Base-by-base conservation (phyloP, 2,888 invertebrate species). In the Cactoblastis cactorum region DNA sequence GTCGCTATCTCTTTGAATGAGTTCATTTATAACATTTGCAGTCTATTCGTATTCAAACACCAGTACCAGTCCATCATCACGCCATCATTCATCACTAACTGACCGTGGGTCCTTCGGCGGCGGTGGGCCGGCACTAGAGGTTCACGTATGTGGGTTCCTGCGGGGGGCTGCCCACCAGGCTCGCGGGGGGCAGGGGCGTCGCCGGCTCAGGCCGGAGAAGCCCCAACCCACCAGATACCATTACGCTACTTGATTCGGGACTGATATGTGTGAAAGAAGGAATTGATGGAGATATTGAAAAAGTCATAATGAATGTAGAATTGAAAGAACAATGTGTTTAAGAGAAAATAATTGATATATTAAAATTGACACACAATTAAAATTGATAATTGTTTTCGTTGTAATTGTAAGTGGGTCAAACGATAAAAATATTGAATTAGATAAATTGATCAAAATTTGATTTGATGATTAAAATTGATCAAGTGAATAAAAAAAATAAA, bases 131-230 rank as follows among this genome's bases (percentile, higher is more conserved):
- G 88, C 92, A 93, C 94, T 95, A 95, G 92, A 96, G 96, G 93
- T 96, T 96, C 89, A 96, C 97, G 92, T 97, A 97, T 72, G 97
- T 96, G 68, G 96, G 96, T 91, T 96, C 96, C 91, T 96, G 96
- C 58, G 94, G 94, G 67, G 93, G 92, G 79, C 92, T 91, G 64
- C 92, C 90, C 55, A 84, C 83, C 60, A 87, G 77, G 58, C 80
- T 75, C 38, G 79, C 77, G 52, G 79, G 75, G 56, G 85, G 84
- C 67, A 89, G 82, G 56, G 89, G 86, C 61, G 89, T 76, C 76
- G 86, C 81, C 74, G 91, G 89, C 87, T 91, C 92, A 71, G 91
- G 86, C 69, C 90, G 79, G 60, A 80, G 88, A 53, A 88, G 82
- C 67, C 87, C 90, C 55, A 89, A 68, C 56, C 87, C 83, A 57